Evolutionary conservation across 2,888 invertebrate species (phyloP).

Genomic region (Chrysodeixis includens): DNA sequence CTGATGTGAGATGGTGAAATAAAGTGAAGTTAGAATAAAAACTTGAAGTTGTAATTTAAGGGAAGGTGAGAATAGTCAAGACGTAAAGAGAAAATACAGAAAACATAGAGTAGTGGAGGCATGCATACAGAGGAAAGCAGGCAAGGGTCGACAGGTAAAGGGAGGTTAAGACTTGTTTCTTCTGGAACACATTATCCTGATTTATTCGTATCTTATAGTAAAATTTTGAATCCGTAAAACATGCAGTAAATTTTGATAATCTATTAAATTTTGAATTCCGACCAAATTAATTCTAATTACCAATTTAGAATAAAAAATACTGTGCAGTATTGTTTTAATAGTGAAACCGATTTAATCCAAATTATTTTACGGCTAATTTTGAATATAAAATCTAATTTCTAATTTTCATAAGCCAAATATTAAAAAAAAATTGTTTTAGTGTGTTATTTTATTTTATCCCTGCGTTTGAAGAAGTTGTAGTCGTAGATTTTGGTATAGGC

Average conservation of each 20-base stretch:
- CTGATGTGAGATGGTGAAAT: slow-evolving; percentile 5
- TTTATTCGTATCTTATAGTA: slow-evolving; percentile 11
- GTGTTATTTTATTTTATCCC: slow-evolving; percentile 36
- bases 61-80: background rate
- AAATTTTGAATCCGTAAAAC: slow-evolving; percentile 24
- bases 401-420: slow-evolving; percentile 47
- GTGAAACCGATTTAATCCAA: slow-evolving; percentile 36
- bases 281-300: slow-evolving; percentile 25
- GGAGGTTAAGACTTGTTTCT: slow-evolving; percentile 8
- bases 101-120: slow-evolving; percentile 31
- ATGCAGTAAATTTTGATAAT: slow-evolving; percentile 46
- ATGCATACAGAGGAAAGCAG: slow-evolving; percentile 41
- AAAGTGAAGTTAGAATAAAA: background rate
- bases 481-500: slow-evolving; percentile 30
- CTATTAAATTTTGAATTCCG: slow-evolving; percentile 28
- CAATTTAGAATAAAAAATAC: slow-evolving; percentile 35
- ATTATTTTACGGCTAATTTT: slow-evolving; percentile 33
- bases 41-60: slow-evolving; percentile 8
- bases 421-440: slow-evolving; percentile 34
- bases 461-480: slow-evolving; percentile 24
- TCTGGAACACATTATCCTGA: background rate
- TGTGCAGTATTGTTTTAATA: slow-evolving; percentile 43
- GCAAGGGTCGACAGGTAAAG: slow-evolving; percentile 5
- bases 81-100: slow-evolving; percentile 10
- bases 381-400: slow-evolving; percentile 44